Evolutionary conservation across 2,797 vertebrate species (phyloP).

Genomic region (Halcyon badia): DNA sequence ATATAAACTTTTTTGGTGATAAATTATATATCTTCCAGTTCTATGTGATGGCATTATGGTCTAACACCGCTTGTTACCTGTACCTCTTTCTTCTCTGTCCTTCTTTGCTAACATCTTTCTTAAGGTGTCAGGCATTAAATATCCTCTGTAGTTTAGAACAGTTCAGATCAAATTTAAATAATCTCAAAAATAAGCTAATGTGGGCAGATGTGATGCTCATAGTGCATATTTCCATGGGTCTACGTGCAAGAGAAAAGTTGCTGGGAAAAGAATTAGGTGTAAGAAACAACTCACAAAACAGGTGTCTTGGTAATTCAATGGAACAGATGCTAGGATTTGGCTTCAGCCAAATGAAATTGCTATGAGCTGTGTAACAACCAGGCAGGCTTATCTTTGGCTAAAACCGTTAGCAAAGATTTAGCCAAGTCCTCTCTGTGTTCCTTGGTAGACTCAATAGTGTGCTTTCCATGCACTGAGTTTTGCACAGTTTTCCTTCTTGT

Average conservation of each 20-base stretch:
- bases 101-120: background rate
- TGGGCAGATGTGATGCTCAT: background rate
- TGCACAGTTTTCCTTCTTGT: background rate
- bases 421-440: background rate
- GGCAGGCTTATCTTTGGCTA: background rate
- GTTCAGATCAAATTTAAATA: background rate
- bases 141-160: background rate
- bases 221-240: background rate
- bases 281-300: background rate
- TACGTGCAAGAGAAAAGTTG: background rate
- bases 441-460: background rate
- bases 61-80: background rate
- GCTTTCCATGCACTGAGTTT: accelerated
- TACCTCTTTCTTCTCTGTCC: background rate
- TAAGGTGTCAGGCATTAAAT: background rate
- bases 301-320: background rate
- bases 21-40: background rate
- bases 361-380: background rate
- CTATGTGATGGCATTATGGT: background rate
- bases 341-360: background rate
- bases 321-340: background rate
- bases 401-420: accelerated
- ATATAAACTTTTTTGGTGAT: background rate
- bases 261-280: background rate
- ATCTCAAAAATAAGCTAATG: background rate